Evolutionary conservation across 2,888 invertebrate genomes (phyloP), one percentile per base, ranked within the genome.

Genomic region (Piscicola geometra): DNA sequence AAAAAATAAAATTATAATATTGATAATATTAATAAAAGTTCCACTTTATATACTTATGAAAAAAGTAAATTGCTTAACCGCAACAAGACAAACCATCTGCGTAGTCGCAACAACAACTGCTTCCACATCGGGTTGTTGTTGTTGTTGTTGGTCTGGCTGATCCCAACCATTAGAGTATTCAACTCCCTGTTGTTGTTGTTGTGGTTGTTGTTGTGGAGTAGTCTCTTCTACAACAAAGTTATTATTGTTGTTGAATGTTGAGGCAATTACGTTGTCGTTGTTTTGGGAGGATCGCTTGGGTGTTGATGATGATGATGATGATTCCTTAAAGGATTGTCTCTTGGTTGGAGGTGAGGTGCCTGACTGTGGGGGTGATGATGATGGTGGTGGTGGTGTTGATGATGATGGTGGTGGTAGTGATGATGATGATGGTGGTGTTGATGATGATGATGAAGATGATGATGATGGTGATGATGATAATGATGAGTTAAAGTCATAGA

Each of bases 81-180:
- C n/a, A n/a, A n/a, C n/a, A n/a, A n/a, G n/a, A n/a, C n/a, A 9
- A 15, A 35, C 32, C 67, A 36, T 41, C 41, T 36, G 35, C 41
- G n/a, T 28, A 30, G 35, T 18, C 12, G 47, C n/a, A n/a, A 41
- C 1, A 41, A n/a, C 0, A 36, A 41, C 69, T n/a, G 25, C 36
- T 35, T 67, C 33, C 33, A 33, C 35, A 35, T 30, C 32, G 15
- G n/a, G n/a, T n/a, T n/a, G n/a, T n/a, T n/a, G n/a, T n/a, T n/a
- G n/a, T 33, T 68, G 68, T 33, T 69, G 69, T 69, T 69, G 33
- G 36, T 69, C 41, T 25, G 35, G 47, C 36, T 69, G 36, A 33
- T 41, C 69, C 69, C 69, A 3, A 41, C 69, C 35, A 32, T 67
- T 67, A 32, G 32, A 21, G 64, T 5, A 64, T 21, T 12, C 28